Conservation (phyloP, 2,113 vertebrate species). For the Typhlomys cinereus region DNA sequence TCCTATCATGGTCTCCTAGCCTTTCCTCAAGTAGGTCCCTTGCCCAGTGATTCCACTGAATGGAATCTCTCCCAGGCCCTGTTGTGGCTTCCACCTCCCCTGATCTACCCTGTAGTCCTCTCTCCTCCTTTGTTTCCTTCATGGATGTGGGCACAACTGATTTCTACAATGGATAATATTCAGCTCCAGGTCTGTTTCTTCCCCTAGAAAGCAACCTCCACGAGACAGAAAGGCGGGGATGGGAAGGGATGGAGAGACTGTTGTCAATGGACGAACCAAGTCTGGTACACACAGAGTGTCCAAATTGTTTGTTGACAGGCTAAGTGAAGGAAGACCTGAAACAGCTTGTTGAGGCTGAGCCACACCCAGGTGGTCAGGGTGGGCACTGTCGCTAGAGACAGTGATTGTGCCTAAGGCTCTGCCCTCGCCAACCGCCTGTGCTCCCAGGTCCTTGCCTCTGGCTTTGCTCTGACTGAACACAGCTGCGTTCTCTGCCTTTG, state of each 20-base stretch:
- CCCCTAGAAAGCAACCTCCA: not conserved
- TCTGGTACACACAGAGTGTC: not conserved
- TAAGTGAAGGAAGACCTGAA: not conserved
- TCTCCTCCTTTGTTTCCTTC: not conserved
- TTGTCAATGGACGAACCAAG: not conserved
- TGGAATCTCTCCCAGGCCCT: not conserved
- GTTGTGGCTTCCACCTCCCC: not conserved
- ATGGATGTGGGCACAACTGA: not conserved
- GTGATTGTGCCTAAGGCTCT: not conserved
- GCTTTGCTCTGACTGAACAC: not conserved
- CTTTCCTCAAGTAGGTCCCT: not conserved
- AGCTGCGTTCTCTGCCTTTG: not conserved
- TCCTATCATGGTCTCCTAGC: not conserved
- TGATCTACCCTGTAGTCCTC: too few species aligned
- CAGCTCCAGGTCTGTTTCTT: not conserved
- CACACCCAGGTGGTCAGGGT: not conserved
- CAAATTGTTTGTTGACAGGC: not conserved
- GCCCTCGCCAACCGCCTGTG: too few species aligned
- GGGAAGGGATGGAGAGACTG: not conserved
- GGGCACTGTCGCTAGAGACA: not conserved
- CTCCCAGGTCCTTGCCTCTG: not conserved
- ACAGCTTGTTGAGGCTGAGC: not conserved
- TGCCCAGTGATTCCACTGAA: not conserved
- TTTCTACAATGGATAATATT: not conserved
- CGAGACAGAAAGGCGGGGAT: not conserved